Evolutionary conservation across 2,888 invertebrate genomes (phyloP).

Genomic region (Nesidiocoris tenuis): DNA sequence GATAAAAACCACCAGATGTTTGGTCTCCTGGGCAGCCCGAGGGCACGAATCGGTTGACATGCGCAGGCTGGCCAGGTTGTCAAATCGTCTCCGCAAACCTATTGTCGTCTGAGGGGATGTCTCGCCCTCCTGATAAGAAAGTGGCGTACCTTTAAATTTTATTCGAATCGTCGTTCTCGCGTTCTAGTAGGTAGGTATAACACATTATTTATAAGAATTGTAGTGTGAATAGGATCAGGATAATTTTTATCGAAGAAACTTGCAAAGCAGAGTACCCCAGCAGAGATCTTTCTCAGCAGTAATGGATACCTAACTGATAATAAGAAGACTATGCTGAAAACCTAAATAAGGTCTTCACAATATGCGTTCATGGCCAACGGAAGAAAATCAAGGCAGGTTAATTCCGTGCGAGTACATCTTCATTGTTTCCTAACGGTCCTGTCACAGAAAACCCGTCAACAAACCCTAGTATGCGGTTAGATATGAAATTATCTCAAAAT

Average conservation of each 20-base stretch:
- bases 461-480: not conserved
- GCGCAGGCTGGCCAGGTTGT: not conserved
- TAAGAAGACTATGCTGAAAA: too few relatives aligned
- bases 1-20: not conserved
- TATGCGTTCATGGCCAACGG: too few relatives aligned
- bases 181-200: too few relatives aligned
- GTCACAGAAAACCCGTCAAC: not conserved
- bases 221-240: too few relatives aligned
- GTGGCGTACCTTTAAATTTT: not conserved
- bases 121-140: not conserved
- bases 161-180: not conserved
- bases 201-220: too few relatives aligned
- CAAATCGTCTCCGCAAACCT: not conserved
- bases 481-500: not conserved
- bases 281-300: too few relatives aligned
- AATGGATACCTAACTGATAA: too few relatives aligned
- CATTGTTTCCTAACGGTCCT: not conserved
- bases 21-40: not conserved
- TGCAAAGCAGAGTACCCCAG: too few relatives aligned
- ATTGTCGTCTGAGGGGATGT: not conserved
- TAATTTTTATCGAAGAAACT: too few relatives aligned
- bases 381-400: too few relatives aligned
- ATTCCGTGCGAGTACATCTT: not conserved
- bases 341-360: too few relatives aligned
- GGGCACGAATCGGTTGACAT: not conserved